Conservation (phyloP, 2,888 invertebrate species). For the Drosophila macrospina region DNA sequence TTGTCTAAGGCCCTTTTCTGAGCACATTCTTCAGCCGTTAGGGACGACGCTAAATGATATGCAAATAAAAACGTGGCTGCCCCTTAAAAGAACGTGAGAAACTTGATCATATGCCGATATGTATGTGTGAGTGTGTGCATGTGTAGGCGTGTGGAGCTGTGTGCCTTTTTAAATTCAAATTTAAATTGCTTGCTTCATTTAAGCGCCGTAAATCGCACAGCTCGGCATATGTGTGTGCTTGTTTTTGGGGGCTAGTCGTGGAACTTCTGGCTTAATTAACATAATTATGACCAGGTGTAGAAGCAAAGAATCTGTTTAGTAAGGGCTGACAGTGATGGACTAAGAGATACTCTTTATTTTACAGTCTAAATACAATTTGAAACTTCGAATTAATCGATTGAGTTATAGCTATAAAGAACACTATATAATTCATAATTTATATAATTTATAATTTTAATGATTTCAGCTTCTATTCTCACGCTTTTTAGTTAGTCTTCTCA, state of each 20-base stretch:
- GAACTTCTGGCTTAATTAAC: conserved; percentile 68
- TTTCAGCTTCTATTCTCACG: no score
- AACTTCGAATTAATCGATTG: no score
- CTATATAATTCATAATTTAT: no score
- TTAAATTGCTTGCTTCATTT: conserved; percentile 76
- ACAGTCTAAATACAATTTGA: no score
- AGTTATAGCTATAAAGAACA: no score
- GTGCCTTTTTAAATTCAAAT: conserved; percentile 72
- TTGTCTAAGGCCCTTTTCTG: conserved; percentile 55
- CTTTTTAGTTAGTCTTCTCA: no score
- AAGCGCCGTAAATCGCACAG: conserved; percentile 43
- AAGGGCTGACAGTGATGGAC: neutral
- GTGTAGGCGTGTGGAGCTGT: neutral
- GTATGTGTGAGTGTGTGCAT: conserved; percentile 1
- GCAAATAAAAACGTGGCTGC: conserved; percentile 72
- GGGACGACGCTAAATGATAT: conserved; percentile 71
- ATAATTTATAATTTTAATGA: no score
- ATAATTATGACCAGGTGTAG: conserved; percentile 56
- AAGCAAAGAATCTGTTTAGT: conserved; percentile 2
- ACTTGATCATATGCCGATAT: conserved; percentile 10
- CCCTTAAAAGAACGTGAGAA: conserved; percentile 41
- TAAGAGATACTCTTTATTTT: neutral
- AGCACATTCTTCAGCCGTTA: conserved; percentile 60
- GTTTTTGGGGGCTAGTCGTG: conserved; percentile 10
- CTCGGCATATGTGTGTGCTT: conserved; percentile 45